Base-by-base conservation (phyloP, 2,888 invertebrate genomes). In the Ametastegia equiseti region DNA sequence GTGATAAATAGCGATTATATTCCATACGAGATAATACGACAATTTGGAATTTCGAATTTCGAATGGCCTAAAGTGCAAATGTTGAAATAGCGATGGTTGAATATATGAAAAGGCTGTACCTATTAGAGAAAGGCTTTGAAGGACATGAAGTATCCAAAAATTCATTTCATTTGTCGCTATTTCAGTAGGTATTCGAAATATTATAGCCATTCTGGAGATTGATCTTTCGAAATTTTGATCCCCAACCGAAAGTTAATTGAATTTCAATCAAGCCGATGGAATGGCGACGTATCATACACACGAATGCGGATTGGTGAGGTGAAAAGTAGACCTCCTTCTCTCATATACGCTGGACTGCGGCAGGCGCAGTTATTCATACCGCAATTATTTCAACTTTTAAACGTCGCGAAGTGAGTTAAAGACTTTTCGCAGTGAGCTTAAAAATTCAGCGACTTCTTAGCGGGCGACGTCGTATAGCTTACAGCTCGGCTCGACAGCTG, bases 341-440 rank as follows among this genome's bases (percentile, higher is more conserved):
- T 39, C 36, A 15, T 0, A n/a, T 65, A 36, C 19, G 65, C 36
- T 65, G n/a, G n/a, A 65, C 65, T 65, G 65, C 33, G 36, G 39
- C 65, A n/a, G n/a, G n/a, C n/a, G n/a, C n/a, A 47, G 71, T 71
- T 71, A 71, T 71, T 71, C 71, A 45, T 45, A 45, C 71, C 45
- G 71, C 45, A 47, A 71, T 71, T 71, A 19, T 45, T 45, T n/a
- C 15, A 71, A 45, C 71, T 71, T 71, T 71, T 71, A 45, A 71
- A 45, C 42, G 71, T 45, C 47, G 27, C 45, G 47, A 71, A 71
- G 13, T 15, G 13, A 50, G 50, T 75, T 45, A 54, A 75, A 75
- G 54, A 75, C 33, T 75, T 75, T 75, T 36, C 50, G 33, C 73
- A 75, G 54, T 54, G 50, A 75, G 54, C 73, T 54, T 75, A 54